Percentiles rank a stretch among this genome's conserved stretches.
Conservation (phyloP, 2,113 vertebrate genomes). For the Saccopteryx leptura region DNA sequence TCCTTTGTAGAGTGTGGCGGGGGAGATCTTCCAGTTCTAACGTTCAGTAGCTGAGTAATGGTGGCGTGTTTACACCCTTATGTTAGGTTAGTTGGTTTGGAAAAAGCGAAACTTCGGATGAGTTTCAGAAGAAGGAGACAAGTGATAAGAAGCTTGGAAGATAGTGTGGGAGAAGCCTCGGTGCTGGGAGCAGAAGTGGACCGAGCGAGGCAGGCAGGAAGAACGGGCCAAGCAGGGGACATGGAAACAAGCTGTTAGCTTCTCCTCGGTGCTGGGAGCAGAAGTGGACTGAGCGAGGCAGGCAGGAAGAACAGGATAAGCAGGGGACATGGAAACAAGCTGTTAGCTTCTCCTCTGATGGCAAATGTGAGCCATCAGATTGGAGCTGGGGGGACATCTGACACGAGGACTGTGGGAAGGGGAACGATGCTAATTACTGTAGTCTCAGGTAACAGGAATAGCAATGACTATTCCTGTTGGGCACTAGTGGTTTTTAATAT, state of each 20-base stretch:
- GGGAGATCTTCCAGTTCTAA: not conserved
- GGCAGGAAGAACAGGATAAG: not conserved
- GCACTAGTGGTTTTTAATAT: not conserved
- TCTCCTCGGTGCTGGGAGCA: no score
- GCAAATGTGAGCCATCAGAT: not conserved
- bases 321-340: no score
- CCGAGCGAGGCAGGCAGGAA: not conserved
- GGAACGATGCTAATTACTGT: not conserved
- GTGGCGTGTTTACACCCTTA: not conserved
- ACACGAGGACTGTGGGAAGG: not conserved
- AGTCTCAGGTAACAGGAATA: not conserved
- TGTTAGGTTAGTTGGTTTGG: not conserved
- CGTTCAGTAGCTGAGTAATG: not conserved
- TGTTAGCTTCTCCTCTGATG: not conserved
- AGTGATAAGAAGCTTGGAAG: not conserved
- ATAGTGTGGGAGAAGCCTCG: not conserved
- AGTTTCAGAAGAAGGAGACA: not conserved
- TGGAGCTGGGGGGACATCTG: not conserved
- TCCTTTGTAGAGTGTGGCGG: not conserved
- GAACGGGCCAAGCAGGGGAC: no score
- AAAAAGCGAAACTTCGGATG: not conserved
- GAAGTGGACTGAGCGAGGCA: not conserved
- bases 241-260: fast-evolving
- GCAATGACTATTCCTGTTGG: not conserved
- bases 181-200: not conserved